Conservation (phyloP, 2,113 vertebrate species). For the Alethe castanea region DNA sequence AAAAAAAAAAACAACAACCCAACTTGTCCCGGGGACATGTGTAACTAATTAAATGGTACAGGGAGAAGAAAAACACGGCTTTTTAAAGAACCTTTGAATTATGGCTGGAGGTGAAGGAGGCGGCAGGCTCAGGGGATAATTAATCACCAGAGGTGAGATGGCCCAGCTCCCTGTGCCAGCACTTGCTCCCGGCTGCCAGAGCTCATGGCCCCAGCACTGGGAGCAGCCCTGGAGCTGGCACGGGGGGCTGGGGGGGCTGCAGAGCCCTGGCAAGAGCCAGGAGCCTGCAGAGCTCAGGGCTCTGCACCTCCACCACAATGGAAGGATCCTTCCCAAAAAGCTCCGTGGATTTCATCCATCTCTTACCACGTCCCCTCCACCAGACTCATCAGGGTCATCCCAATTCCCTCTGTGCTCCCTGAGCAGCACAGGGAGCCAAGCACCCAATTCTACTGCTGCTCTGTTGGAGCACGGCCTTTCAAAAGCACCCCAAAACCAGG, state of each 20-base stretch:
- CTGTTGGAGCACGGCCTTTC: rapidly evolving
- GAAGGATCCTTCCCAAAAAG: background rate
- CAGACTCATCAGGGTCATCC: rapidly evolving
- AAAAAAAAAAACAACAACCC: background rate
- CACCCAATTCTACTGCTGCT: rapidly evolving
- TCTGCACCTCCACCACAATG: rapidly evolving
- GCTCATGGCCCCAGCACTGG: background rate
- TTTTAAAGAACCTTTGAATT: conserved; percentile 50
- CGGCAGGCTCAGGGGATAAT: conserved; percentile 45
- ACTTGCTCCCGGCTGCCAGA: background rate
- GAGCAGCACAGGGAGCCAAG: background rate
- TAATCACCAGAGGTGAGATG: conserved; percentile 55
- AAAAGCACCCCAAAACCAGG: background rate
- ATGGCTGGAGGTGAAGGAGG: conserved; percentile 57
- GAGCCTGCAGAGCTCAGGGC: background rate
- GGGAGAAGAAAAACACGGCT: conserved; percentile 40
- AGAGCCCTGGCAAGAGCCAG: background rate
- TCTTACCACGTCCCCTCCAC: rapidly evolving
- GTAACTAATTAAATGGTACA: conserved; percentile 59
- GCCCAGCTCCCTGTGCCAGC: background rate
- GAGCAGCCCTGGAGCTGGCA: background rate
- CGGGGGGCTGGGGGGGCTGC: background rate
- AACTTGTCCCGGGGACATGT: conserved; percentile 23
- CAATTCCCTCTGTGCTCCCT: background rate
- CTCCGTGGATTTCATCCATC: rapidly evolving